These are phyloP conservation scores for Drosophila oshimai DNA, from an alignment of 1,140 invertebrate species.

Conservation along the genomic window DNA sequence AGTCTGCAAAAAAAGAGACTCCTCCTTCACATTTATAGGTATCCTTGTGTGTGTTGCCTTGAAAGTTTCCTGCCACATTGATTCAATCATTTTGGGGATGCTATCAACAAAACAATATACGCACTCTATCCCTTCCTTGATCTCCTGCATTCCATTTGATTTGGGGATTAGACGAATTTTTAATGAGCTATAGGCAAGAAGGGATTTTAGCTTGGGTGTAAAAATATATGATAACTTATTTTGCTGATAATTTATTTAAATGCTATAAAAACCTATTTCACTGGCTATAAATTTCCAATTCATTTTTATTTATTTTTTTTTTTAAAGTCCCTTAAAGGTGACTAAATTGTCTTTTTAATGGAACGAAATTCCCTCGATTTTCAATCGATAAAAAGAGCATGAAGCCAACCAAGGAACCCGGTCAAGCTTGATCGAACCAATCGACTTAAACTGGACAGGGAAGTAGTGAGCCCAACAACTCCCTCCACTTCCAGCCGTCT, in stretches of 20 bases:
- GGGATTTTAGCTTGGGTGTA: not conserved
- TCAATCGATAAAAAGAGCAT: constrained; percentile 6
- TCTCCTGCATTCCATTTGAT: not conserved
- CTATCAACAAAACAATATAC: constrained; percentile 53
- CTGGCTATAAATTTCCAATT: not conserved
- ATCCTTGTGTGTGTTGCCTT: constrained; percentile 1
- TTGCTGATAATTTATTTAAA: not conserved
- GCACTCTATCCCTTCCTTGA: not conserved
- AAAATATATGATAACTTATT: not conserved
- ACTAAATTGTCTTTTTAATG: constrained; percentile 6
- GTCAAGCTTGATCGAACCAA: constrained; percentile 29
- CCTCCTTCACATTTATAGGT: constrained; percentile 26
- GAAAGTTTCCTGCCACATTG: constrained; percentile 43
- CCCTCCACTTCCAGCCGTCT: constrained; percentile 3
- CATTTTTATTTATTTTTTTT: not conserved
- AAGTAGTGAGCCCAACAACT: constrained; percentile 52
- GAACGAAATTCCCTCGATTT: not conserved
- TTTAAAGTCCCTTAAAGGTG: not conserved
- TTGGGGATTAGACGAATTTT: not conserved
- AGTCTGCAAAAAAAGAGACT: constrained; percentile 32
- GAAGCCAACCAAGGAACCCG: constrained; percentile 6
- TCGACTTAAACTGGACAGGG: constrained; percentile 34
- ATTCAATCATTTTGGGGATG: constrained; percentile 69
- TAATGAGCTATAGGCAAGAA: not conserved
- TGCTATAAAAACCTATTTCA: too few species aligned